Evolutionary conservation across 2,888 invertebrate genomes (phyloP).

Genomic region (Odontomyia ornata): DNA sequence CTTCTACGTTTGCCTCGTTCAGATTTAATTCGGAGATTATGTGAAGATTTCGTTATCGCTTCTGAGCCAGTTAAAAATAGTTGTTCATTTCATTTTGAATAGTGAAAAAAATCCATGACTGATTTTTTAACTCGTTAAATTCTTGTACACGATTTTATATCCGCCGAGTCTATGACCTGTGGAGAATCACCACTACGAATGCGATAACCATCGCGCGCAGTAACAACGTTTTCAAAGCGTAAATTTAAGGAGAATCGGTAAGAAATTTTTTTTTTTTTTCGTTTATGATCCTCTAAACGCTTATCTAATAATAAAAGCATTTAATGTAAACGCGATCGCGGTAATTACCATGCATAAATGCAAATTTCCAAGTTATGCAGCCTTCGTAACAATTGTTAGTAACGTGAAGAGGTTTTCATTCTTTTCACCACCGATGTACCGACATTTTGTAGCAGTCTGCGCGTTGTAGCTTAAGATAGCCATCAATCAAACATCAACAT

Average conservation of each 20-base stretch:
- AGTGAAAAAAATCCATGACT: constrained; percentile 13
- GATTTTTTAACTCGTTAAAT: no score
- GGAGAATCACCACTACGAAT: constrained; percentile 11
- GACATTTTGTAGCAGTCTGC: background rate
- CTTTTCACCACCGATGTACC: constrained; percentile 39
- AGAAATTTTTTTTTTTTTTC: constrained; percentile 8
- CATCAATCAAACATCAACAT: constrained; percentile 40
- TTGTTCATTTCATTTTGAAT: constrained; percentile 8
- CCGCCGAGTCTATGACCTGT: constrained; percentile 22
- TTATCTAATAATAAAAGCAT: constrained; percentile 37
- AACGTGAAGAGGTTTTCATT: constrained; percentile 23
- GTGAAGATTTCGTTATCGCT: constrained; percentile 8
- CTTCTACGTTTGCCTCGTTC: background rate
- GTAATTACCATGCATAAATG: constrained; percentile 43
- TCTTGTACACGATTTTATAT: constrained; percentile 12
- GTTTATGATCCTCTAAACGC: constrained; percentile 31
- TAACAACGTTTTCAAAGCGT: constrained; percentile 8
- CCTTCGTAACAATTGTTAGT: constrained; percentile 31
- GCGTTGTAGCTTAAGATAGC: constrained; percentile 12
- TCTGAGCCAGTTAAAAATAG: background rate
- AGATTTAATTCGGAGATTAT: constrained; percentile 3
- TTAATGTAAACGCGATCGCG: constrained; percentile 34
- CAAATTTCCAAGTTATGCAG: constrained; percentile 34
- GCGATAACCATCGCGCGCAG: constrained; percentile 21
- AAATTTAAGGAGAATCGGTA: constrained; percentile 13